phyloP scores from a whole-genome alignment of 2,113 vertebrate species.

The Alouatta palliata region DNA sequence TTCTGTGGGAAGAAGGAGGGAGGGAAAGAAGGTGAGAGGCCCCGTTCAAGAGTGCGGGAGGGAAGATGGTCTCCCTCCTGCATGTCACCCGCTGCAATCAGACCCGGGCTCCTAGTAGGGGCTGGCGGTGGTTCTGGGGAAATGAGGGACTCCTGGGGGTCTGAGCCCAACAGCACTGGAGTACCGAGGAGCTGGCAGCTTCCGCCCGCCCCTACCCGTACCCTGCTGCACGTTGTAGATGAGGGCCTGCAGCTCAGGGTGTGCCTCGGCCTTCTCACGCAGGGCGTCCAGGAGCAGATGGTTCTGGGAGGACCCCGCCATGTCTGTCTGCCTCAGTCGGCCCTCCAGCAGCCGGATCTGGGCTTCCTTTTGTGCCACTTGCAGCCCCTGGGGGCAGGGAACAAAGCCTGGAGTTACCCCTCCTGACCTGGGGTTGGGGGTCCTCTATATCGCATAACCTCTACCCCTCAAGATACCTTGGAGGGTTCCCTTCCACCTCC shows the following conservation, averaged over 20 bases:
- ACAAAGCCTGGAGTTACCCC: accelerated
- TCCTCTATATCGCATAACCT: too few relatives aligned
- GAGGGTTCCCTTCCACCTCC: background rate
- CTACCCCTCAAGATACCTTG: background rate
- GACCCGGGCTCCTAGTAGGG: background rate
- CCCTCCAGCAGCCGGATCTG: conserved; percentile 97
- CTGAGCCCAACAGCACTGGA: background rate
- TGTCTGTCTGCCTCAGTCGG: conserved; percentile 92
- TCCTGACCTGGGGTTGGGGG: background rate
- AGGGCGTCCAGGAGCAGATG: conserved; percentile 94
- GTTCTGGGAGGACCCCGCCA: conserved; percentile 91
- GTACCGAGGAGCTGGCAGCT: accelerated
- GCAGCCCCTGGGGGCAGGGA: conserved; percentile 87
- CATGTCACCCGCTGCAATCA: background rate
- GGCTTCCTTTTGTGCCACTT: conserved; percentile 96
- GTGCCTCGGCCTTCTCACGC: conserved; percentile 93
- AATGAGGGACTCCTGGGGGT: accelerated
- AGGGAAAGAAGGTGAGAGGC: background rate
- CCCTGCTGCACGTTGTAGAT: conserved; percentile 96
- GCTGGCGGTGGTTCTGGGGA: background rate
- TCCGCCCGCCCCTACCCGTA: conserved; percentile 72
- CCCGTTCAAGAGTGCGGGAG: accelerated
- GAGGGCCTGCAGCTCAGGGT: conserved; percentile 94
- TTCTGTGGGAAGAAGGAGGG: conserved; percentile 82
- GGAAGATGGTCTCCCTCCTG: background rate